A percentile compares a stretch with the other conserved stretches of the same genome.
Conservation (phyloP, 2,888 invertebrate species). For the Fragum sueziense region DNA sequence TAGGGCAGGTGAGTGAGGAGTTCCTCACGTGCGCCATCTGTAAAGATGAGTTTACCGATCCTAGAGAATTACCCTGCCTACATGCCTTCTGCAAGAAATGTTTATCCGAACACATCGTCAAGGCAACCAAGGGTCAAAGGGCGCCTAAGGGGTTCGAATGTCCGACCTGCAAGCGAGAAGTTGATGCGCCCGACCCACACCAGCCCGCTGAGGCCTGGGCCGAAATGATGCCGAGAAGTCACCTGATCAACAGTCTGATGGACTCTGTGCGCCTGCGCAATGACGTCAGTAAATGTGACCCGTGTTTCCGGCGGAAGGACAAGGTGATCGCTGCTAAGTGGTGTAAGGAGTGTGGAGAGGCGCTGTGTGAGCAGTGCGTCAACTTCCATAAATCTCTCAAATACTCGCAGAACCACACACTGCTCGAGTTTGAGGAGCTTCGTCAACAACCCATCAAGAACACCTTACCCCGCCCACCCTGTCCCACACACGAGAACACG, state of each 20-base stretch:
- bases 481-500: conserved; percentile 62
- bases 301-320: conserved; percentile 64
- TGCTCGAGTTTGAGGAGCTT: conserved; percentile 61
- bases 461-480: conserved; percentile 60
- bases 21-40: conserved; percentile 65
- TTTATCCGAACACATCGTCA: conserved; percentile 59
- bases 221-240: conserved; percentile 59
- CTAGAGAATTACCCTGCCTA: conserved; percentile 62
- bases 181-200: conserved; percentile 60
- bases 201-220: conserved; percentile 57
- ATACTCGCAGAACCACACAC: conserved; percentile 61
- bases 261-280: conserved; percentile 62
- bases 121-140: conserved; percentile 58
- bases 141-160: conserved; percentile 61
- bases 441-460: conserved; percentile 62
- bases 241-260: conserved; percentile 63
- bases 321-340: conserved; percentile 65
- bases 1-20: conserved; percentile 50
- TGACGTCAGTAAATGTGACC: conserved; percentile 63
- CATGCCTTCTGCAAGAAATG: conserved; percentile 68
- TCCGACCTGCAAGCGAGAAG: conserved; percentile 62
- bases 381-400: conserved; percentile 62
- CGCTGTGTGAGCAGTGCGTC: conserved; percentile 63
- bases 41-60: conserved; percentile 62
- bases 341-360: conserved; percentile 67